Evolutionary conservation across 1,140 invertebrate genomes (phyloP), one percentile per base, ranked within the genome.

Genomic region (Megalopta genalis): DNA sequence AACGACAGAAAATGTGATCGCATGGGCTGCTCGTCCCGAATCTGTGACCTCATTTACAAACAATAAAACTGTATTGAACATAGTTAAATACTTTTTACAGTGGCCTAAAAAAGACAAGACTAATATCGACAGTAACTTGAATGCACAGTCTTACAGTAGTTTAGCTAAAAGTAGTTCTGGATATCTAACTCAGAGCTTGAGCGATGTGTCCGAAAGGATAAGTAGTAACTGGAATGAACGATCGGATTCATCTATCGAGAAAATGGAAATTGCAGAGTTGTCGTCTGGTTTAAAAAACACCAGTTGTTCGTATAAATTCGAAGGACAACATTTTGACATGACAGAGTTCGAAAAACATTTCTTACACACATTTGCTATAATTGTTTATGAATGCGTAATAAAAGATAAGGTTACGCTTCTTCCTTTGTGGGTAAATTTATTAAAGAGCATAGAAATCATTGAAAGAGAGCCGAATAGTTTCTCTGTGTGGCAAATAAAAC

Each of bases 321-420:
- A 84, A 10, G 77, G 79, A 80, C 70, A 77, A 1, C 14, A 59
- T 18, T 82, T 81, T n/a, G 90, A 92, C 76, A 91, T 95, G 59
- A 87, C 94, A 3, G 92, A 94, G 42, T 93, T 93, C 57, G 95
- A 95, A 88, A 90, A 91, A 74, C 89, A 95, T 23, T 94, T 95
- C 75, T 91, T 95, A 52, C 96, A 97, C 88, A 93, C 94, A 21
- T 92, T 98, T 52, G 95, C 95, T 42, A 95, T 95, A 87, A 92
- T 97, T 37, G 95, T 97, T 49, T 98, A 98, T 87, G 97, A 98
- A 89, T 98, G 97, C 80, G 95, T 98, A 0, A 95, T 97, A 1
- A 95, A 96, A 88, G 97, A 99, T 91, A 97, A 97, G 90, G 92
- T 97, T 69, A 96, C 96, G 87, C 94, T 97, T 25, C 90, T 98